Evolutionary conservation across 2,113 vertebrate genomes (phyloP).

Genomic region (Lichenostomus cassidix): DNA sequence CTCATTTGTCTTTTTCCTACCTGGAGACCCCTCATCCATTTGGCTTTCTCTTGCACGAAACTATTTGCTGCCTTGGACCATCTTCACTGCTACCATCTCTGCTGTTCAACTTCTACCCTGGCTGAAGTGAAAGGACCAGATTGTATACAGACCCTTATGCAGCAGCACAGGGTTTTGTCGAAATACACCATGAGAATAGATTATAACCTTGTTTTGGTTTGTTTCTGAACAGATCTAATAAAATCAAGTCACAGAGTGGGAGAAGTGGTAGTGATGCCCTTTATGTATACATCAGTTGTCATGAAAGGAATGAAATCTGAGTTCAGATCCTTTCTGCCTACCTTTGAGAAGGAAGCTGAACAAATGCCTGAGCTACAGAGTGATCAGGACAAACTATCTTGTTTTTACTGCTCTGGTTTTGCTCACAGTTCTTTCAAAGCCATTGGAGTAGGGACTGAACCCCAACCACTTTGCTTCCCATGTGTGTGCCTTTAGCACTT

Average conservation of each 20-base stretch:
- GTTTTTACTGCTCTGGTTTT: not conserved
- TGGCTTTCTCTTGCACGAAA: not conserved
- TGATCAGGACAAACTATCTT: not conserved
- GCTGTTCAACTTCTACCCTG: not conserved
- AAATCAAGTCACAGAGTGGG: not conserved
- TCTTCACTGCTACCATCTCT: not conserved
- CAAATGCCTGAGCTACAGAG: not conserved
- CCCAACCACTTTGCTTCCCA: not conserved
- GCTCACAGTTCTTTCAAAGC: not conserved
- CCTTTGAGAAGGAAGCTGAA: not conserved
- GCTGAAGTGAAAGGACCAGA: not conserved
- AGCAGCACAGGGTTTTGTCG: not conserved
- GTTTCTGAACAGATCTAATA: not conserved
- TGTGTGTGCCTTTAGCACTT: not conserved
- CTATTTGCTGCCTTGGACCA: not conserved
- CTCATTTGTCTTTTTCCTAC: not conserved
- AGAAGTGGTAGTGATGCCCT: not conserved
- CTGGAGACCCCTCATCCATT: not conserved
- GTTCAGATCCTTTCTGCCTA: not conserved
- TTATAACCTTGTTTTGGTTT: not conserved
- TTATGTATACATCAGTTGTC: not conserved
- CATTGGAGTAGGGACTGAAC: not conserved
- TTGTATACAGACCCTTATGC: not conserved
- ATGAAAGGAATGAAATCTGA: not conserved
- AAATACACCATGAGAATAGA: not conserved